These are phyloP conservation scores for Phania funesta DNA, from an alignment of 2,888 invertebrate genomes.

Conservation along the genomic window DNA sequence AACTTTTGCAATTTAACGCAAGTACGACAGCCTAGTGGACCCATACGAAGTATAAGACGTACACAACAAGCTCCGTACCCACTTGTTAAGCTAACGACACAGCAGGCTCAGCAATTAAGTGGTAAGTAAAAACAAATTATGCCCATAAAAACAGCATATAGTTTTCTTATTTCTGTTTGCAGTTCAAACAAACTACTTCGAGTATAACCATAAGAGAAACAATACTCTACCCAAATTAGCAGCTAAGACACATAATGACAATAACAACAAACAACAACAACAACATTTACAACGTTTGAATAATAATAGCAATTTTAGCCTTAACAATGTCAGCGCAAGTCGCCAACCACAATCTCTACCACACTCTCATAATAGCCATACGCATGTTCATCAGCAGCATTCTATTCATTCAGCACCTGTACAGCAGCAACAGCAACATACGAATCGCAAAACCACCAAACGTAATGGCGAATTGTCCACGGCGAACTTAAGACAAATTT, in stretches of 20 bases:
- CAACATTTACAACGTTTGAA: constrained; percentile 64
- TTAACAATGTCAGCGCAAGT: constrained; percentile 17
- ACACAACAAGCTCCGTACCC: constrained; percentile 92
- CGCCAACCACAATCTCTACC: constrained; percentile 58
- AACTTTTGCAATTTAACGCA: constrained; percentile 89
- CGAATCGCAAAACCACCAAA: constrained; percentile 73
- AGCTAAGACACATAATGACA: constrained; percentile 72
- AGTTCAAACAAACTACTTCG: constrained; percentile 68
- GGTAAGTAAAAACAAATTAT: constrained; percentile 65
- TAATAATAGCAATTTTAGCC: constrained; percentile 28
- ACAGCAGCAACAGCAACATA: constrained; percentile 55
- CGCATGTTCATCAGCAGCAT: constrained; percentile 68
- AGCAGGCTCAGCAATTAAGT: constrained; percentile 77
- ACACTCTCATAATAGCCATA: constrained; percentile 64
- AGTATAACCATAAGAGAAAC: constrained; percentile 71
- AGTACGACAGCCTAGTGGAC: constrained; percentile 87
- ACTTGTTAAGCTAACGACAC: constrained; percentile 84
- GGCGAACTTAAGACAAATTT: constrained; percentile 87
- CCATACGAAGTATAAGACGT: constrained; percentile 86
- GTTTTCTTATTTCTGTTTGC: not conserved
- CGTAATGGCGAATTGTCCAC: constrained; percentile 79
- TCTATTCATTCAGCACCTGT: constrained; percentile 51
- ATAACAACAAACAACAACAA: constrained; percentile 71
- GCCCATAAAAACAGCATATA: not conserved
- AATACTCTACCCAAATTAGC: constrained; percentile 77